Evolutionary conservation across 2,113 vertebrate species (phyloP).

Genomic region (Mormoops blainvillei): DNA sequence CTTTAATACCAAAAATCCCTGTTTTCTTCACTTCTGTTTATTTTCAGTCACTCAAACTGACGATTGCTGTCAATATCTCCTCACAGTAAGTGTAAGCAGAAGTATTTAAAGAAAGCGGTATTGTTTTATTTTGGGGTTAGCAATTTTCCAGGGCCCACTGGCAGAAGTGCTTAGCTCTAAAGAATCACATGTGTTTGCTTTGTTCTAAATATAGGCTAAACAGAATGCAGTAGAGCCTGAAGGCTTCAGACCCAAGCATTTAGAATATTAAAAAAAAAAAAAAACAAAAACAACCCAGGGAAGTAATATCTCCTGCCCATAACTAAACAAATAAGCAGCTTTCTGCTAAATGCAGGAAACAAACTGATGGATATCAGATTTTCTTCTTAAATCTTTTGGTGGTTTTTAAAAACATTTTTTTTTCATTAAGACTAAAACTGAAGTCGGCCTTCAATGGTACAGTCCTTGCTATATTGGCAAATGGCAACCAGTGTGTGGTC

Average conservation of each 20-base stretch:
- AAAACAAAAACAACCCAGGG: conserved; percentile 13
- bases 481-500: conserved; percentile 56
- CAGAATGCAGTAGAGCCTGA: conserved; percentile 23
- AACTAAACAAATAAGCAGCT: conserved; percentile 53
- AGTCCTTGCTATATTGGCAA: neutral
- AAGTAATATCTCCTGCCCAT: conserved; percentile 48
- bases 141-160: conserved; percentile 70
- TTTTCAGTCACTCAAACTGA: conserved; percentile 74
- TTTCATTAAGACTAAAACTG: conserved; percentile 43
- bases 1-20: conserved; percentile 66
- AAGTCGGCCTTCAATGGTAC: neutral
- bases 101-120: conserved; percentile 72
- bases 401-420: neutral
- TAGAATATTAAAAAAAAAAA: conserved; percentile 43
- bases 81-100: conserved; percentile 69
- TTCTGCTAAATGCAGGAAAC: conserved; percentile 37
- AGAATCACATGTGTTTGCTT: conserved; percentile 66
- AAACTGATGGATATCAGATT: conserved; percentile 54
- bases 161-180: conserved; percentile 62
- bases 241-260: conserved; percentile 51
- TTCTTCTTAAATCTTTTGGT: conserved; percentile 57
- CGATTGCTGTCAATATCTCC: conserved; percentile 68
- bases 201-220: conserved; percentile 71
- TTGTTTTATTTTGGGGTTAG: conserved; percentile 76
- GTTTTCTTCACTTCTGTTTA: conserved; percentile 74